These are phyloP conservation scores for Aplodontia rufa DNA, from an alignment of 2,113 vertebrate genomes.

Conservation along the genomic window DNA sequence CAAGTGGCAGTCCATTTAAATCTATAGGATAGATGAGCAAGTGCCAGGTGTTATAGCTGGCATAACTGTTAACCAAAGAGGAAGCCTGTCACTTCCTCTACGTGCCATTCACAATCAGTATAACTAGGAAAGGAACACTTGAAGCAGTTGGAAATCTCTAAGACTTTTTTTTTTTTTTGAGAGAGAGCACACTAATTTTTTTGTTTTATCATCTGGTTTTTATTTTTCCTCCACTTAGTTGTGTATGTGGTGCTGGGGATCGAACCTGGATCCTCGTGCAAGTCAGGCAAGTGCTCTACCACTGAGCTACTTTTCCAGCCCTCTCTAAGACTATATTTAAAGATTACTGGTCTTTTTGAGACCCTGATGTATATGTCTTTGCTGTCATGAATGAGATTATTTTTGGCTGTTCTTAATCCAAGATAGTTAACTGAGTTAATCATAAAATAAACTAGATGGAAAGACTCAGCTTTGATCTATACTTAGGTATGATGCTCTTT, in stretches of 20 bases:
- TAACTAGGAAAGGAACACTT: background rate
- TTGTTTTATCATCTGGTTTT: no score
- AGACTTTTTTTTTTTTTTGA: no score
- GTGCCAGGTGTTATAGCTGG: background rate
- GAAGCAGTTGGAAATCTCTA: conserved; percentile 7
- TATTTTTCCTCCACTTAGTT: no score
- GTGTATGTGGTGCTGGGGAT: no score
- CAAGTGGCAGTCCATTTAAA: background rate
- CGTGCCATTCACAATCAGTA: background rate
- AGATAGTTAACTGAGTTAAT: conserved; percentile 3
- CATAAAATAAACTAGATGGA: conserved; percentile 13
- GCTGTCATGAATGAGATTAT: background rate
- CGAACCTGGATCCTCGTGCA: no score
- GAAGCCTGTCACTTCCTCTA: background rate
- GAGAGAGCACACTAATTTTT: no score
- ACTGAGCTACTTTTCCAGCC: no score
- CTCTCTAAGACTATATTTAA: no score
- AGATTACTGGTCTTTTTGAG: background rate
- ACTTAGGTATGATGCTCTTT: conserved; percentile 1
- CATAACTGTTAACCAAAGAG: background rate
- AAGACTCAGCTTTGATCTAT: background rate
- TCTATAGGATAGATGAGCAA: background rate
- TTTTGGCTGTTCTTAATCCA: background rate
- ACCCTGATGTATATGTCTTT: conserved; percentile 31
- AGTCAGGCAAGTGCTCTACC: no score